Conservation (phyloP, 1,140 invertebrate genomes). For the Archegozetes longisetosus region DNA sequence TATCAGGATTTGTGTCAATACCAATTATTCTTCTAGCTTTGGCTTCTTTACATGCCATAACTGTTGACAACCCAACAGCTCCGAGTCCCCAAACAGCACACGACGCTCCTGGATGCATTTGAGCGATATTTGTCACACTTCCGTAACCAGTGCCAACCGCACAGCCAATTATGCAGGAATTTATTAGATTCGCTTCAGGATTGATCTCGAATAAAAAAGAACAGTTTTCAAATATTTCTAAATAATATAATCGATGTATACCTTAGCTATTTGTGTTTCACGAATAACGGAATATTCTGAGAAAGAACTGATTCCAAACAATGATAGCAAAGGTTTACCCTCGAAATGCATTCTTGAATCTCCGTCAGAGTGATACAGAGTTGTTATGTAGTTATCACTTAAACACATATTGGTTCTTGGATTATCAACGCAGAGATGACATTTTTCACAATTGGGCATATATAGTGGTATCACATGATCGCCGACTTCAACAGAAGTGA, state of each 20-base stretch:
- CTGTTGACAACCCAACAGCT: slow-evolving; percentile 71
- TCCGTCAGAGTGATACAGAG: no score
- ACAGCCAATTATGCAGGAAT: slow-evolving; percentile 85
- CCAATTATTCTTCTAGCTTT: slow-evolving; percentile 84
- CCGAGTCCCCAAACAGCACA: no score
- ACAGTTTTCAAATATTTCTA: no score
- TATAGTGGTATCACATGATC: slow-evolving; percentile 92
- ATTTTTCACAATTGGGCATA: slow-evolving; percentile 83
- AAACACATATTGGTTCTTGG: slow-evolving; percentile 85
- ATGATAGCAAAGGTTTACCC: slow-evolving; percentile 71
- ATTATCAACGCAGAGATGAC: slow-evolving; percentile 80
- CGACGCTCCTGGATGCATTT: slow-evolving; percentile 55
- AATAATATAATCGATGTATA: no score
- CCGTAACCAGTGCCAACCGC: slow-evolving; percentile 84
- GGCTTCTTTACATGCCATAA: slow-evolving; percentile 55
- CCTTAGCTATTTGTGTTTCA: slow-evolving; percentile 58
- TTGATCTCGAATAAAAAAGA: slow-evolving; percentile 31
- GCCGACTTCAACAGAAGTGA: slow-evolving; percentile 64
- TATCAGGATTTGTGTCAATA: slow-evolving; percentile 72
- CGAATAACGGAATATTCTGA: slow-evolving; percentile 92
- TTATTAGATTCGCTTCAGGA: slow-evolving; percentile 55
- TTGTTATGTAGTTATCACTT: no score
- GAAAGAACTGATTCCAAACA: slow-evolving; percentile 95
- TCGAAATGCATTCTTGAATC: no score
- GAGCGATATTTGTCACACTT: slow-evolving; percentile 77